These are phyloP conservation scores for Plecturocebus donacophilus DNA, from an alignment of 2,113 vertebrate species.

Conservation along the genomic window DNA sequence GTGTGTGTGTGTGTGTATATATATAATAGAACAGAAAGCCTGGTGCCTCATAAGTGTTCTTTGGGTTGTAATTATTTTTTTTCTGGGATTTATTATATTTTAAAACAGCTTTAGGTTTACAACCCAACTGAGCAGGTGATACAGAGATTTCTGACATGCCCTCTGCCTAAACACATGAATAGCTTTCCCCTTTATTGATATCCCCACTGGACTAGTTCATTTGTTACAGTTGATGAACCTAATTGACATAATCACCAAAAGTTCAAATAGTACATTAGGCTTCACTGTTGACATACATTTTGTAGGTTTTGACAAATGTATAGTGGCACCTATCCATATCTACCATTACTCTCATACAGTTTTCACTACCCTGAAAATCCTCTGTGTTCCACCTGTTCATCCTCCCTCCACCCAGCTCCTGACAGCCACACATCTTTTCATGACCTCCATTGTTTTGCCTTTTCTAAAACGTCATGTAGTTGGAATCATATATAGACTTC, in stretches of 20 bases:
- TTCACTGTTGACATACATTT: not conserved
- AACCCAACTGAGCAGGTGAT: not conserved
- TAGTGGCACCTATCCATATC: too few relatives aligned
- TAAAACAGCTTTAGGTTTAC: not conserved
- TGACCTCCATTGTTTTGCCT: not conserved
- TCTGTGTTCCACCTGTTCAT: not conserved
- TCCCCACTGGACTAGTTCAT: too few relatives aligned
- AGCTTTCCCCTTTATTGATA: not conserved
- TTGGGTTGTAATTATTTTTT: not conserved
- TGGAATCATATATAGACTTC: not conserved
- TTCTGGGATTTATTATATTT: not conserved
- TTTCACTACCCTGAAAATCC: not conserved
- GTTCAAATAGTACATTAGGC: not conserved
- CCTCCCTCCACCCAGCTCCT: not conserved
- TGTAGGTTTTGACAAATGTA: not conserved
- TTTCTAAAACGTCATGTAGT: not conserved
- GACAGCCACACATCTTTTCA: too few relatives aligned
- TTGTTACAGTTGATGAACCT: not conserved
- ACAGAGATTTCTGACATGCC: not conserved
- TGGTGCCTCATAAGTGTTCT: not conserved
- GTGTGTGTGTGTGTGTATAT: too few relatives aligned
- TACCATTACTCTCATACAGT: not conserved
- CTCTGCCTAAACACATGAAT: rapidly evolving
- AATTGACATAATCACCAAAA: not conserved
- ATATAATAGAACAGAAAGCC: not conserved